Evolutionary conservation across 2,797 vertebrate genomes (phyloP).

Genomic region (Lepidocolaptes lacrymiger): DNA sequence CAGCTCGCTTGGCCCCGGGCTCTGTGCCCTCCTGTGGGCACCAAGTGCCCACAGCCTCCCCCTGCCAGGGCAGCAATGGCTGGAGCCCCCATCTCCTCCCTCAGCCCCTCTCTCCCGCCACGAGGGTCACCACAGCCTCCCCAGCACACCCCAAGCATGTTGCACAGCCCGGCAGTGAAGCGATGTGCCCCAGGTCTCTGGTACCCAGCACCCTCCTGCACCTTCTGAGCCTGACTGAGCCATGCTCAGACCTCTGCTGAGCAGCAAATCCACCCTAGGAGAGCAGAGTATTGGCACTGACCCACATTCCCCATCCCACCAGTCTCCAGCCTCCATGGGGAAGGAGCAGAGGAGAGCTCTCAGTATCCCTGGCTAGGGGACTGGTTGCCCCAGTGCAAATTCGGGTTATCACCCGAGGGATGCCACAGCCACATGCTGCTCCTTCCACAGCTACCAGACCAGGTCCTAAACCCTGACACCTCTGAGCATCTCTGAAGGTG

Average conservation of each 20-base stretch:
- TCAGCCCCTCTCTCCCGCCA: no score
- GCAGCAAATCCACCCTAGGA: background rate
- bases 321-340: background rate
- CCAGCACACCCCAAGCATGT: background rate
- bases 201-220: background rate
- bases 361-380: background rate
- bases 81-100: background rate
- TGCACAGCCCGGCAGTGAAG: background rate
- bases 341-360: background rate
- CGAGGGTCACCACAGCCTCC: background rate
- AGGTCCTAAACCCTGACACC: background rate
- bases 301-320: background rate
- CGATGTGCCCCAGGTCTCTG: background rate
- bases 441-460: background rate
- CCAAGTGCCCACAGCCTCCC: background rate
- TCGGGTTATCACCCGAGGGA: fast-evolving
- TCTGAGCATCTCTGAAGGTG: background rate
- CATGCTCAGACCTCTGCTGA: fast-evolving
- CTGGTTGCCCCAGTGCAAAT: background rate
- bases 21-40: background rate
- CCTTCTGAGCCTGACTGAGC: background rate
- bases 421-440: fast-evolving
- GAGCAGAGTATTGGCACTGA: background rate
- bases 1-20: background rate
- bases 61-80: background rate